These are phyloP conservation scores for Mormyrus lacerda DNA, from an alignment of 2,113 vertebrate species.

Conservation along the genomic window DNA sequence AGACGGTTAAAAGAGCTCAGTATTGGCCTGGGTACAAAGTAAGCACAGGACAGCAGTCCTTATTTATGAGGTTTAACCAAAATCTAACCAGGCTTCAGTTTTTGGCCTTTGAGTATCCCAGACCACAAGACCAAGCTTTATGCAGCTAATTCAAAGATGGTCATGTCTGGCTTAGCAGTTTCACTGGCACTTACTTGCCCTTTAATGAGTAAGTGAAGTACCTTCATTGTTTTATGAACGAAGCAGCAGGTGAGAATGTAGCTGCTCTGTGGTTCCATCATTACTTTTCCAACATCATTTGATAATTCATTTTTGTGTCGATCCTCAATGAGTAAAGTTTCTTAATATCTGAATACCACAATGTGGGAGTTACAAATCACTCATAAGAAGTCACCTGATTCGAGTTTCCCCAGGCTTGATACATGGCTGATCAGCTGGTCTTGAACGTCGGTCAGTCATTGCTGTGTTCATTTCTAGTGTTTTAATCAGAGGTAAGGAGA, in stretches of 20 bases:
- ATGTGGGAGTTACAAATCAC: neutral
- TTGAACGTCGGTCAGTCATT: neutral
- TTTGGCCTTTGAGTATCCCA: neutral
- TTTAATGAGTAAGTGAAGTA: neutral
- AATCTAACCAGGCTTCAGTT: neutral
- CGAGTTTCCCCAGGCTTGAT: neutral
- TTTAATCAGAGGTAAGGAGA: neutral
- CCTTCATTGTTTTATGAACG: neutral
- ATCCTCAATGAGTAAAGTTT: neutral
- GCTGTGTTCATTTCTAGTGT: neutral
- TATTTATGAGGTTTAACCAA: neutral
- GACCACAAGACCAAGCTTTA: neutral
- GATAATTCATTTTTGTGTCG: neutral
- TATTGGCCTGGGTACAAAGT: neutral
- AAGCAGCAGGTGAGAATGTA: neutral
- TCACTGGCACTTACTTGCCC: neutral
- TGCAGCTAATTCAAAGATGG: neutral
- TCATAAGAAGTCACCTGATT: neutral
- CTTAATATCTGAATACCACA: neutral
- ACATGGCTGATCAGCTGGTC: neutral
- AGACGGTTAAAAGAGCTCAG: neutral
- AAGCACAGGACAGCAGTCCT: neutral
- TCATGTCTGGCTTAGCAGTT: neutral
- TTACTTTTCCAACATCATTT: neutral
- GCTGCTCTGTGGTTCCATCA: neutral